Evolutionary conservation across 2,113 vertebrate genomes (phyloP), one percentile per base, ranked within the genome.

Genomic region (Melanotaenia duboulayi): DNA sequence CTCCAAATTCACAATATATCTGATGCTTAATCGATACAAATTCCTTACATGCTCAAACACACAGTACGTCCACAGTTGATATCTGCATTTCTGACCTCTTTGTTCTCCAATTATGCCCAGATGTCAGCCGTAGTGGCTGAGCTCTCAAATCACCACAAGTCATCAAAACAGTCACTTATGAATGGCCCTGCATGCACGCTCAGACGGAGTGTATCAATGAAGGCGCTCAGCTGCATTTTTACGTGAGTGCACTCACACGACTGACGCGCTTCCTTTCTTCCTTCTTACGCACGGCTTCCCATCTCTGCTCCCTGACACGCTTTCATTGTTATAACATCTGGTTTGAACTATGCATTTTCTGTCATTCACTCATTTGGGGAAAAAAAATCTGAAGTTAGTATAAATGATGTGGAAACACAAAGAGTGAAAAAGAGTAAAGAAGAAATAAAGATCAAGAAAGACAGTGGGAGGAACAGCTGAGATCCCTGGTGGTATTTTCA

Each of bases 41-140:
- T 72, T 54, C 59, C 8, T 4, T 35, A 51, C 16, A n/a, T 54
- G 19, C n/a, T 76, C 23, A 80, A 66, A 80, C 76, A 46, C 42
- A 16, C 28, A 17, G 40, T n/a, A 28, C 1, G 35, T 73, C 58
- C 19, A 55, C 4, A 13, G 73, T 81, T 80, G 75, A 71, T 71
- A 65, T 81, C 81, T 70, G 77, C 60, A 28, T 61, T 65, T 69
- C 65, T 74, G 84, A 84, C 49, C 90, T 90, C 64, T 79, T 91
- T 93, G 84, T 67, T 90, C 92, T 73, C 65, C 84, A 90, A 96
- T 94, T 85, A 94, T 84, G 92, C 93, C 93, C 96, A 96, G 94
- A 96, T 96, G 95, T 94, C 92, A 92, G 87, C 87, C 88, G 80
- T 91, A 52, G 20, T 35, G 71, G 80, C 72, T 80, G 82, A 88